These are phyloP conservation scores for Athrips mouffetella DNA, from an alignment of 2,888 invertebrate species.

Conservation along the genomic window DNA sequence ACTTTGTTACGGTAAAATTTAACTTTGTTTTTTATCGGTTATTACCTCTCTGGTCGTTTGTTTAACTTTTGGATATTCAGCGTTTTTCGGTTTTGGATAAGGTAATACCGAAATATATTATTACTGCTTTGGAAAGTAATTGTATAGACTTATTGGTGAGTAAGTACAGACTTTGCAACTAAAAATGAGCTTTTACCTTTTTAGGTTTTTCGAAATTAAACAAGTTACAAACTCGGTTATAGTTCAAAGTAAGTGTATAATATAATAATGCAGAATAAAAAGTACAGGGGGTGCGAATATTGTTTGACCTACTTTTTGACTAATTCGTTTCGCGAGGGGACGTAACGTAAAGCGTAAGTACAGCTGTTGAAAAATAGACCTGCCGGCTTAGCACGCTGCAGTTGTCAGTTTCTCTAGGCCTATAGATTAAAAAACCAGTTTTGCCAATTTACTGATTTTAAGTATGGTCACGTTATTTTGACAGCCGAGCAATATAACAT, in stretches of 20 bases:
- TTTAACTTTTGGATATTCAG: not conserved
- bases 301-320: conserved; percentile 60
- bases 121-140: not conserved
- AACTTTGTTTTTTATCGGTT: conserved; percentile 12
- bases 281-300: conserved; percentile 21
- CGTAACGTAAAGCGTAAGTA: conserved; percentile 29
- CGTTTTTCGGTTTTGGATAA: not conserved
- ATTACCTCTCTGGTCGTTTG: conserved; percentile 6
- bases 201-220: no score
- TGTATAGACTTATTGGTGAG: no score
- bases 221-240: no score
- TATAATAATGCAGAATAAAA: conserved; percentile 26
- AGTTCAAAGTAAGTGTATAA: conserved; percentile 13
- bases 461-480: no score
- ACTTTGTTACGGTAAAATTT: conserved; percentile 11
- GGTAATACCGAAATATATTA: no score
- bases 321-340: conserved; percentile 50
- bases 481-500: no score
- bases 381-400: no score
- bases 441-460: no score
- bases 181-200: no score
- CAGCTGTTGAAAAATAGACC: conserved; percentile 46
- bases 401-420: no score
- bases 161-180: no score
- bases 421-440: no score